Evolutionary conservation across 2,797 vertebrate species (phyloP).

Genomic region (Ataeniobius toweri): DNA sequence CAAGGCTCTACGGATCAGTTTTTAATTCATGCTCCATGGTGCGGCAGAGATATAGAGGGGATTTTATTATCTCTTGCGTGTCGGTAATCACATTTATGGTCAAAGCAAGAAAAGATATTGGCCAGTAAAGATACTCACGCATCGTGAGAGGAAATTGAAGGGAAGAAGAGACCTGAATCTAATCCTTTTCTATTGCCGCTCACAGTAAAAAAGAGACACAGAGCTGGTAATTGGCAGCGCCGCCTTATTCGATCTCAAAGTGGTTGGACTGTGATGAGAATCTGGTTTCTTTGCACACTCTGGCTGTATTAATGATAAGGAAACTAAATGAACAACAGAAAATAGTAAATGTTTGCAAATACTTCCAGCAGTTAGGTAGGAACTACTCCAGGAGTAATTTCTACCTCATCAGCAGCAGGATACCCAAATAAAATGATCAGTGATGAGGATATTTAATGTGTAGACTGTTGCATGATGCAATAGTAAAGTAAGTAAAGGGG

Average conservation of each 20-base stretch:
- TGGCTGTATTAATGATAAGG: neutral
- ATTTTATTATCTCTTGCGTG: conserved; percentile 76
- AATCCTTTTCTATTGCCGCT: conserved; percentile 63
- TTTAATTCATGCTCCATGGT: conserved; percentile 76
- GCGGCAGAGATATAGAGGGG: conserved; percentile 60
- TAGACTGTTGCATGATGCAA: neutral
- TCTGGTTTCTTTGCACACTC: conserved; percentile 24
- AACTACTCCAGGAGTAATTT: neutral
- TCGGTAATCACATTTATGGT: conserved; percentile 80
- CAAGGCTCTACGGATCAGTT: conserved; percentile 69
- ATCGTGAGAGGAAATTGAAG: conserved; percentile 48
- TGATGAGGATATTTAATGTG: conserved; percentile 8
- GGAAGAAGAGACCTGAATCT: conserved; percentile 57
- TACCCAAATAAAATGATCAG: neutral
- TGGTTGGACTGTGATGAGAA: conserved; percentile 28
- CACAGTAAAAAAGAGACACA: conserved; percentile 50
- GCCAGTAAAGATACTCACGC: conserved; percentile 63
- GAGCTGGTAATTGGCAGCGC: conserved; percentile 55
- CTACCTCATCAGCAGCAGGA: conserved; percentile 1
- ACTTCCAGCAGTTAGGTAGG: neutral
- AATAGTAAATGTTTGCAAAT: neutral
- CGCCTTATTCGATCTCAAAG: conserved; percentile 39
- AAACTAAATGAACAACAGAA: neutral
- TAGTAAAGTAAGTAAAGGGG: neutral
- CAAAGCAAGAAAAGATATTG: conserved; percentile 77